Evolutionary conservation across 2,797 vertebrate species (phyloP).

Genomic region (Mormyrops attenuatus): DNA sequence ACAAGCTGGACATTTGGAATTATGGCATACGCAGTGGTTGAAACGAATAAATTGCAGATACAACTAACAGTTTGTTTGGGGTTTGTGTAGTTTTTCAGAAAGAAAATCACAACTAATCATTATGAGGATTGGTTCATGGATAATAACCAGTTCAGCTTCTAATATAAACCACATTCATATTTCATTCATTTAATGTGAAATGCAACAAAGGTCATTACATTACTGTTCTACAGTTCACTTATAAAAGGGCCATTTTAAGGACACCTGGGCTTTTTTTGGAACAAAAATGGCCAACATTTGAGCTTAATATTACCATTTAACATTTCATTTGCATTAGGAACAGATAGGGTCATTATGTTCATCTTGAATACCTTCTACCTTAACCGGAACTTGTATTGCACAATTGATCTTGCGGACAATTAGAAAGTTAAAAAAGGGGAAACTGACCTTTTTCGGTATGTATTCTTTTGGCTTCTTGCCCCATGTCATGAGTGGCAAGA

Average conservation of each 20-base stretch:
- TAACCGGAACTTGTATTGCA: neutral
- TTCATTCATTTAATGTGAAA: conserved; percentile 12
- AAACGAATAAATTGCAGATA: neutral
- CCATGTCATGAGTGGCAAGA: conserved; percentile 89
- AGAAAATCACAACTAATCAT: neutral
- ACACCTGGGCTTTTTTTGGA: neutral
- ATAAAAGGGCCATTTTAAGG: neutral
- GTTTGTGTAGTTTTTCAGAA: neutral
- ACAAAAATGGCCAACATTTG: neutral
- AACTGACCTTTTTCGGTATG: conserved; percentile 90
- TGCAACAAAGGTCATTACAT: conserved; percentile 16
- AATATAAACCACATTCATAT: conserved; percentile 11
- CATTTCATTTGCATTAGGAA: neutral
- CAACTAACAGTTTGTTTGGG: neutral
- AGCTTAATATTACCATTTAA: neutral
- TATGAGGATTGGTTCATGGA: neutral
- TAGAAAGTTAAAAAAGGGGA: neutral
- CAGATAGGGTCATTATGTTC: neutral
- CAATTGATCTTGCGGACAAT: neutral
- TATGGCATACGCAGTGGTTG: neutral
- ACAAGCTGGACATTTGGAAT: neutral
- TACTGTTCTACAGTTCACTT: neutral
- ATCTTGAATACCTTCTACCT: neutral
- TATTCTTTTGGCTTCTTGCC: conserved; percentile 89
- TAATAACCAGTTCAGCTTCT: neutral